phyloP scores from a whole-genome alignment of 2,888 invertebrate species.

The Ectropis crepuscularia region DNA sequence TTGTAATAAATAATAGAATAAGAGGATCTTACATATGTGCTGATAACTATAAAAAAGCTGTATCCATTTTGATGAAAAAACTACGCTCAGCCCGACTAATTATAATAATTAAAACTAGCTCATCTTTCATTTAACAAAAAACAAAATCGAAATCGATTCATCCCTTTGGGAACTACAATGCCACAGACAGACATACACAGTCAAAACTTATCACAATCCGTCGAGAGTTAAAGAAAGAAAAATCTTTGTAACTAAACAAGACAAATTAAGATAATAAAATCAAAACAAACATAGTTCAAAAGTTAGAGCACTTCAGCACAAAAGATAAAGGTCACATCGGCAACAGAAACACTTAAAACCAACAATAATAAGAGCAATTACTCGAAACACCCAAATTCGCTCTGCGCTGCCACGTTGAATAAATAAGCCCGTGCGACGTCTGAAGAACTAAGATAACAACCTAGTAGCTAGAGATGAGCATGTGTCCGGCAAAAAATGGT shows the following conservation, averaged over 20 bases:
- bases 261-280: conserved; percentile 14
- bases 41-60: no score
- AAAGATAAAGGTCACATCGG: conserved; percentile 30
- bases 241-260: conserved; percentile 5
- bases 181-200: no score
- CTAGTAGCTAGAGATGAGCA: conserved; percentile 13
- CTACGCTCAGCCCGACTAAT: no score
- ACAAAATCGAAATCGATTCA: no score
- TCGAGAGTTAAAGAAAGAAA: neutral
- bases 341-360: conserved; percentile 37
- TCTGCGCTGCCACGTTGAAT: conserved; percentile 58
- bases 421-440: conserved; percentile 61
- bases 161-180: no score
- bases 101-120: no score
- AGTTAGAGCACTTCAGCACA: conserved; percentile 15
- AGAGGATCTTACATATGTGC: no score
- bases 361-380: conserved; percentile 50
- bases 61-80: no score
- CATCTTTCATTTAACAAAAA: no score
- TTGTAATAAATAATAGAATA: no score
- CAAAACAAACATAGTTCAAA: conserved; percentile 16
- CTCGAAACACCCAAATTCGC: conserved; percentile 55
- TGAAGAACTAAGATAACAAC: conserved; percentile 75
- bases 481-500: neutral
- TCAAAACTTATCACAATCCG: no score